Evolutionary conservation across 1,140 invertebrate genomes (phyloP), one percentile per base, ranked within the genome.

Genomic region (Zaprionus kolodkinae): DNA sequence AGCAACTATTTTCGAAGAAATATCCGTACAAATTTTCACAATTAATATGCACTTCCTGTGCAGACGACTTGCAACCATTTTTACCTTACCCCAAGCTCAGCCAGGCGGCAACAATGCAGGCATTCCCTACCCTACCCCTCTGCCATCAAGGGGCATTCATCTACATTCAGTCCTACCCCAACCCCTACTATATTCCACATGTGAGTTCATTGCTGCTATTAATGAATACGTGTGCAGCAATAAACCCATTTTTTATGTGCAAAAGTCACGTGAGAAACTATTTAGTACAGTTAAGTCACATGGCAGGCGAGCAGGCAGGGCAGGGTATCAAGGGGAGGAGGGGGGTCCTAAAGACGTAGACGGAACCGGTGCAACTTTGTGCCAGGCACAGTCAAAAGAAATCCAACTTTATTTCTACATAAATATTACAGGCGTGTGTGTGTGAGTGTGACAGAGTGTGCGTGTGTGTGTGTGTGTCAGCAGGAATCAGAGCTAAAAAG

Each of bases 181-280:
- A 21, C 21, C 21, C 21, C 21, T 21, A 21, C 21, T 21, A 21
- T 21, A 66, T 72, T 78, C 83, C 84, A 87, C 74, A 87, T 88
- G 86, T 88, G 84, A 89, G 85, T 85, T 89, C 85, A 85, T 71
- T 88, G 85, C 86, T 88, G 85, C 85, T 78, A 88, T 88, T 88
- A 88, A 88, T 88, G 85, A 88, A 88, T 88, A 90, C 85, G 85
- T 88, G 86, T 88, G 85, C 86, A 87, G 85, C 85, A 88, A 88
- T 88, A 88, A 88, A 88, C 78, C 81, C 85, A 88, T 89, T 88
- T 88, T 88, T 88, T 88, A 88, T 88, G 85, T 87, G 63, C 56
- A 76, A 81, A 89, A 88, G 85, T 88, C 85, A 88, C 85, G 85
- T 88, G 85, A 88, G 85, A 88, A 88, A 88, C 85, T 89, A 88